Base-by-base conservation (phyloP, 2,888 invertebrate genomes). In the Volucella bombylans region DNA sequence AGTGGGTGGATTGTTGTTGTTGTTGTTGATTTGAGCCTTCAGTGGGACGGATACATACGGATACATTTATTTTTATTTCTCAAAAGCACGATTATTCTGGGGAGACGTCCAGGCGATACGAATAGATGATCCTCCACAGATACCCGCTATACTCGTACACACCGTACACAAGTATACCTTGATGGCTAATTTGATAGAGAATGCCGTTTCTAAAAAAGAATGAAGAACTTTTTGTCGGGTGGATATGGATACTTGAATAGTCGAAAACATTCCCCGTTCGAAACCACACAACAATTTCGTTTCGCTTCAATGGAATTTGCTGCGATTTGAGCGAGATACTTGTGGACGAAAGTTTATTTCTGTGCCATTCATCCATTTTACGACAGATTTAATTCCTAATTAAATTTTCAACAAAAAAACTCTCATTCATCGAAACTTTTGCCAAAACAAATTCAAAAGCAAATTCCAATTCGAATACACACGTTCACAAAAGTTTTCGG, bases 301-400 rank as follows among this genome's bases (percentile, higher is more conserved):
- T 31, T 31, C 31, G 31, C 31, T 31, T 6, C 0, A 31, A 31
- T 31, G 6, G 31, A 4, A 31, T 31, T 6, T 6, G 0, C 31
- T 31, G 0, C 31, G 6, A 31, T 0, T 31, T 31, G 31, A 31
- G 31, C 61, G n/a, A 14, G 18, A 23, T 23, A 2, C 18, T 23
- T 38, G 31, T 39, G 18, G 14, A 38, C 39, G 9, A 50, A 50
- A 52, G 59, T 59, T 67, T 59, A 12, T 18, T 47, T 50, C 43
- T 12, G 23, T 52, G 52, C 39, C 50, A 45, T 67, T 76, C 67
- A 67, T 76, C 59, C 57, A 52, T 45, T 76, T 67, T 67, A 76
- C 74, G 74, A 76, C 50, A 52, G 50, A 59, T 59, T 67, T 59
- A 67, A 38, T 43, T 41, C 45, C 23, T 43, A 76, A 59, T 76